A percentile compares a stretch with the other conserved stretches of the same genome.
phyloP scores from a whole-genome alignment of 2,797 vertebrate species.

The Eulemur albifrons region DNA sequence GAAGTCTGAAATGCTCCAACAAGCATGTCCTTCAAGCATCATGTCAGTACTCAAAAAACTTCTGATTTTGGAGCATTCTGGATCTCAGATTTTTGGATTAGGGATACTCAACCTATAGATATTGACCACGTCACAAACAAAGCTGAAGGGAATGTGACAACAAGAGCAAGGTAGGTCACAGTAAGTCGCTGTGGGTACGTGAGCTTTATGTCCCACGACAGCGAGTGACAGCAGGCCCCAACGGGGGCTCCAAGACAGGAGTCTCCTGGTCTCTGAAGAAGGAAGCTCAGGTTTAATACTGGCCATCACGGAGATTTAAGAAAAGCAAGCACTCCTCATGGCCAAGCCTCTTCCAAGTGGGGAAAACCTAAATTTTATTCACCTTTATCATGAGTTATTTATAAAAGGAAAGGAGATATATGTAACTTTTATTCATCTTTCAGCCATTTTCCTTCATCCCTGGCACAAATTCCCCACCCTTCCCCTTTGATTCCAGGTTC shows the following conservation, averaged over 20 bases:
- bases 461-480: background rate
- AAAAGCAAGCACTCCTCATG: background rate
- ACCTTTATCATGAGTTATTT: background rate
- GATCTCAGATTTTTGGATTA: background rate
- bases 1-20: background rate
- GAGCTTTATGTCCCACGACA: background rate
- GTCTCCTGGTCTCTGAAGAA: background rate
- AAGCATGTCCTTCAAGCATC: background rate
- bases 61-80: background rate
- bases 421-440: background rate
- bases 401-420: background rate
- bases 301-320: background rate
- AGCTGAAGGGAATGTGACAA: background rate
- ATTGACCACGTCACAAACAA: background rate
- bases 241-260: background rate
- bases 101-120: background rate
- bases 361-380: background rate
- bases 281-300: background rate
- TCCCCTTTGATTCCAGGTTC: constrained; percentile 59
- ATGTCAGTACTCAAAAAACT: background rate
- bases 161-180: background rate
- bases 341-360: background rate
- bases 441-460: background rate
- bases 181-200: background rate
- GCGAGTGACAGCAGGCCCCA: background rate